A percentile compares a stretch with the other conserved stretches of the same genome.
Conservation (phyloP, 2,113 vertebrate genomes). For the Megaptera novaeangliae region DNA sequence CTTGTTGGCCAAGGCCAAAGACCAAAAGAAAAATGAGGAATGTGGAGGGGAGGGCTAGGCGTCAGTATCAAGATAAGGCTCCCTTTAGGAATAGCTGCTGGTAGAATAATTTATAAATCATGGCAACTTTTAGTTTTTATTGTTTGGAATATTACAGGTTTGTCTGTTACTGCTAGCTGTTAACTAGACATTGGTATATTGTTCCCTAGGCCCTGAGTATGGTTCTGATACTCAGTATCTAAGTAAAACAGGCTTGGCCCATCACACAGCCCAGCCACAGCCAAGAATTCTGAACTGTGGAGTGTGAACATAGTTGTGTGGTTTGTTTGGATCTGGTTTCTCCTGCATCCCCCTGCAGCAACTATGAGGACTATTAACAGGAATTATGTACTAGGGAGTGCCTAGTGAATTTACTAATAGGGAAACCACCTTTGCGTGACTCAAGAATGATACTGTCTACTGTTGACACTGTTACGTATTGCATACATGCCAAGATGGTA, state of each 20-base stretch:
- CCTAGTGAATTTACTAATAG: background rate
- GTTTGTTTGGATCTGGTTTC: background rate
- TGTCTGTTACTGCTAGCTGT: background rate
- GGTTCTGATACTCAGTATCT: background rate
- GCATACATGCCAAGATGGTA: background rate
- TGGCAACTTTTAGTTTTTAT: background rate
- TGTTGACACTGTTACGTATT: background rate
- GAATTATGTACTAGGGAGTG: background rate
- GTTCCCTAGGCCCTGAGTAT: background rate
- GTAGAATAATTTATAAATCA: background rate
- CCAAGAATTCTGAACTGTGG: background rate
- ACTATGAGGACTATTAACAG: background rate
- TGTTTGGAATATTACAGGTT: slow-evolving; percentile 4
- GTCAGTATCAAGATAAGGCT: background rate
- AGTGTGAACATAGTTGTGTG: background rate
- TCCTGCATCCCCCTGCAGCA: background rate
- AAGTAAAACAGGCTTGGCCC: background rate
- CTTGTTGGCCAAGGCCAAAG: slow-evolving; percentile 33
- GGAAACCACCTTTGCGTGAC: background rate
- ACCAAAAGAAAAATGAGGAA: slow-evolving; percentile 6
- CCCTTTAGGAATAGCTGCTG: background rate
- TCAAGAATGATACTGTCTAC: background rate
- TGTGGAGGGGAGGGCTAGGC: background rate
- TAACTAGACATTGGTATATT: slow-evolving; percentile 2
- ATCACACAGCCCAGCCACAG: background rate